A percentile compares a stretch with the other conserved stretches of the same genome.
Conservation (phyloP, 2,888 invertebrate species). For the Athalia cordata region DNA sequence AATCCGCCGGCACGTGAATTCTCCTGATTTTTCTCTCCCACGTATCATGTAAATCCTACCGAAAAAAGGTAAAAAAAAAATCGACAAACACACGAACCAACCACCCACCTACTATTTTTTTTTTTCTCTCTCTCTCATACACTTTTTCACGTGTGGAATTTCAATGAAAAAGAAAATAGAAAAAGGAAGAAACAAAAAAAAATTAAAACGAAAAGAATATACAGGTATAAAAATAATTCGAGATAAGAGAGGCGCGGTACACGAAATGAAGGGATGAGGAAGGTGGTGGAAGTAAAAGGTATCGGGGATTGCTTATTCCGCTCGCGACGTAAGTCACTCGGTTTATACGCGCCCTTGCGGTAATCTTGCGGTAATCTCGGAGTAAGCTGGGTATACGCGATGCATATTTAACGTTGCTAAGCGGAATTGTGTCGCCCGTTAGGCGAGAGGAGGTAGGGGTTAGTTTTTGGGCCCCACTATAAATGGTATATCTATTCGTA, state of each 20-base stretch:
- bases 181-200: no score
- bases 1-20: background rate
- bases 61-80: no score
- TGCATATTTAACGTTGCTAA: slow-evolving; percentile 44
- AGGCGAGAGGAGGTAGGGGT: background rate
- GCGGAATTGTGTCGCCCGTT: slow-evolving; percentile 22
- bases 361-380: slow-evolving; percentile 44
- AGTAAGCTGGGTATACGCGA: slow-evolving; percentile 36
- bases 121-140: no score
- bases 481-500: background rate
- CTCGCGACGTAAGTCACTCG: slow-evolving; percentile 26
- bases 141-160: no score
- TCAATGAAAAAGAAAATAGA: no score
- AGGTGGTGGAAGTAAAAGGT: background rate
- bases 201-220: no score
- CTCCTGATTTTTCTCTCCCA: background rate
- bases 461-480: slow-evolving; percentile 31
- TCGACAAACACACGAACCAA: no score
- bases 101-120: no score
- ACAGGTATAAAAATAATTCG: no score
- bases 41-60: no score
- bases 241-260: no score
- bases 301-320: slow-evolving; percentile 39
- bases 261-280: no score
- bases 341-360: slow-evolving; percentile 6